phyloP scores from a whole-genome alignment of 2,113 vertebrate species.

The Engystomops pustulosus region DNA sequence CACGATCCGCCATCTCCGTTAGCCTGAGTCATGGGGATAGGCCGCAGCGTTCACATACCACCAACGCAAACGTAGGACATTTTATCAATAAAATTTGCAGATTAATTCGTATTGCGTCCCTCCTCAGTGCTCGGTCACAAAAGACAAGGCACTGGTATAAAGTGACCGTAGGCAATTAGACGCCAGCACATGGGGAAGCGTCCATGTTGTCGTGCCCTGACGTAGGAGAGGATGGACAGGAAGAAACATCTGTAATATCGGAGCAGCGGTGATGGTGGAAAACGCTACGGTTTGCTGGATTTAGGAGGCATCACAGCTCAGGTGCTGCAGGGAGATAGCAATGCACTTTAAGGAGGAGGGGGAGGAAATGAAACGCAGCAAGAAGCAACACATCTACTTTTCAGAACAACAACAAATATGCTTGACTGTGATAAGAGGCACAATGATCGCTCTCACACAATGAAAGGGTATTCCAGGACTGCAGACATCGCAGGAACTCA shows the following conservation, averaged over 20 bases:
- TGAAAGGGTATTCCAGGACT: constrained; percentile 29
- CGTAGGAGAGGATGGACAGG: background rate
- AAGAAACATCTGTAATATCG: constrained; percentile 5
- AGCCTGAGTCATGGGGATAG: no score
- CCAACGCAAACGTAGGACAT: no score
- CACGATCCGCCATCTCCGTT: no score
- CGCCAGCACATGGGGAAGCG: background rate
- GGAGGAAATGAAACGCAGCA: constrained; percentile 17
- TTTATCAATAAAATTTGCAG: no score
- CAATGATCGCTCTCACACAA: constrained; percentile 36
- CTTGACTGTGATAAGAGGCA: constrained; percentile 37
- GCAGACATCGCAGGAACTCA: constrained; percentile 23
- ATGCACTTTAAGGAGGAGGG: constrained; percentile 6
- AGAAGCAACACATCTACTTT: constrained; percentile 11
- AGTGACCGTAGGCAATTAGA: background rate
- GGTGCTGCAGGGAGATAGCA: constrained; percentile 37
- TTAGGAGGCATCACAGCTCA: background rate
- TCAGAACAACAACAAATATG: constrained; percentile 44
- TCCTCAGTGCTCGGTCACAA: no score
- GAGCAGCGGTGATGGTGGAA: background rate
- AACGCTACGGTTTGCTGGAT: background rate
- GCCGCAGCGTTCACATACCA: no score
- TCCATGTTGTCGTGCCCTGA: background rate
- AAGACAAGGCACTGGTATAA: no score
- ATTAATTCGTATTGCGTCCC: no score